Evolutionary conservation across 37 sponge, comb jelly and placozoan genomes (phyloP), one percentile per base, ranked within the genome.

Genomic region (Chondrosia reniformis): DNA sequence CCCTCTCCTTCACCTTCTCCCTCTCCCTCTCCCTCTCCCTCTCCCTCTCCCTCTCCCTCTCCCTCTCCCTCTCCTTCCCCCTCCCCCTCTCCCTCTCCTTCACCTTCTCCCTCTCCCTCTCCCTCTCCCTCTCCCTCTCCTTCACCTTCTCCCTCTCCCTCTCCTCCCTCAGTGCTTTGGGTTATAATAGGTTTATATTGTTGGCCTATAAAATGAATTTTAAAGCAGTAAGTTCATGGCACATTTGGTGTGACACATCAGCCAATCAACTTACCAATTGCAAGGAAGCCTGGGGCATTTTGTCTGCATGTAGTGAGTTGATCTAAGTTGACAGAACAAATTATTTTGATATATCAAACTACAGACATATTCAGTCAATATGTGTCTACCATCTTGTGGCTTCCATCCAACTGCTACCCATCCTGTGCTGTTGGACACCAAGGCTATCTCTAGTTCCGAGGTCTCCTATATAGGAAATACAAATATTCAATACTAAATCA

Each of bases 391-490:
- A 69, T 44, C 24, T 69, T 59, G 17, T 55, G 82, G 64, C 54
- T 74, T 81, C 62, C 58, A 77, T 7, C 87, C 87, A 57, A 87
- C 7, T 42, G 78, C 87, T 10, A 71, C 83, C 52, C 77, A 87
- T 28, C 87, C 75, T 4, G 87, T 87, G 21, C 82, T 64, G 45
- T 87, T 77, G 30, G 37, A 73, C 0, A 17, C 28, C 55, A 87
- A 39, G 42, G 87, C 87, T 45, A 87, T 52, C 45, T 87, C 87
- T 21, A 87, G 33, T 67, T 81, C 83, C n/a, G n/a, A n/a, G n/a
- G n/a, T n/a, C n/a, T n/a, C n/a, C n/a, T n/a, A n/a, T n/a, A n/a
- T n/a, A n/a, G n/a, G n/a, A n/a, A n/a, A n/a, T n/a, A n/a, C n/a
- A n/a, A n/a, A n/a, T n/a, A n/a, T n/a, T n/a, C n/a, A n/a, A n/a